Evolutionary conservation across 2,113 vertebrate genomes (phyloP).

Genomic region (Nothobranchius furzeri): DNA sequence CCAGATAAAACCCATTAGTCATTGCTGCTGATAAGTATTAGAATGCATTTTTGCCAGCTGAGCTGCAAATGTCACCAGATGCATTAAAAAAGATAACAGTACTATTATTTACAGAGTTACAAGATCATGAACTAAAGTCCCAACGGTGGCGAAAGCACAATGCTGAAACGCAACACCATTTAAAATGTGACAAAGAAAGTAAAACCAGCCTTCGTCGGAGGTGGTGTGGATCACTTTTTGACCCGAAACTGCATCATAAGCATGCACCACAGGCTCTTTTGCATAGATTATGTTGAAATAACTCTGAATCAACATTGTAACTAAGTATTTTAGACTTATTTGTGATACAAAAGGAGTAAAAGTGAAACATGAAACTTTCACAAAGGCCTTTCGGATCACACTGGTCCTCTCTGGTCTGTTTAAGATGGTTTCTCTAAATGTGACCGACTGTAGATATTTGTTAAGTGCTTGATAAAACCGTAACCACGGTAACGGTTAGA

Average conservation of each 20-base stretch:
- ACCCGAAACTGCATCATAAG: constrained; percentile 30
- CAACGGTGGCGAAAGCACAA: background rate
- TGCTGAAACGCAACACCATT: background rate
- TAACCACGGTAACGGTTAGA: constrained; percentile 14
- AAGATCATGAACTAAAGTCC: background rate
- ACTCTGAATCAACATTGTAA: constrained; percentile 7
- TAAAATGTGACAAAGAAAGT: no score
- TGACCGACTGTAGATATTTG: constrained; percentile 27
- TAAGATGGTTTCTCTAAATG: constrained; percentile 24
- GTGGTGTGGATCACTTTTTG: constrained; percentile 15
- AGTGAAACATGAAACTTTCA: constrained; percentile 11
- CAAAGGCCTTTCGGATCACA: constrained; percentile 17
- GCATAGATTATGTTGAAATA: constrained; percentile 56
- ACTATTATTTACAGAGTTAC: background rate
- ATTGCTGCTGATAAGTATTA: background rate
- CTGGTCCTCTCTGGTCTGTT: constrained; percentile 19
- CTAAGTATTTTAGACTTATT: constrained; percentile 15
- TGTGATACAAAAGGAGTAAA: constrained; percentile 18
- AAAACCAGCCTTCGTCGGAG: background rate
- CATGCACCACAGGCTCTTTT: constrained; percentile 49
- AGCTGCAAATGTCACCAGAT: constrained; percentile 5
- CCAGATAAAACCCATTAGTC: background rate
- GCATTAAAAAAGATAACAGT: background rate
- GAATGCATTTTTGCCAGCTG: background rate
- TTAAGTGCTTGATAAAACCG: constrained; percentile 21